Evolutionary conservation across 2,888 invertebrate species (phyloP).

Genomic region (Acrocyrtus sp.): DNA sequence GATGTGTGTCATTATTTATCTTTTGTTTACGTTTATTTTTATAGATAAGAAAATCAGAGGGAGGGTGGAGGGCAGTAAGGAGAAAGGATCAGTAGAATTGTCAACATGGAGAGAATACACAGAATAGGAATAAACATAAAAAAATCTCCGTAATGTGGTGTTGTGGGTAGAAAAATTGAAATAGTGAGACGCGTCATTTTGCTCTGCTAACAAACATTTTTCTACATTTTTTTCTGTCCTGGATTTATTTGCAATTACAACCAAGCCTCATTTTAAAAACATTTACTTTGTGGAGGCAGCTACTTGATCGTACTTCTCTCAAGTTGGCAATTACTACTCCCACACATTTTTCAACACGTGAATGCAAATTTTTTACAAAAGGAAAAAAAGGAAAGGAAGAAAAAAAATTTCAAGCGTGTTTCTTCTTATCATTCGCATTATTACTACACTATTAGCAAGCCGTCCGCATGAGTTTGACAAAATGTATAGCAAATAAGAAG

Average conservation of each 20-base stretch:
- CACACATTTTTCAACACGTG: not conserved
- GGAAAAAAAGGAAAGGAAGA: not conserved
- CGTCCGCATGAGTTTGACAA: conserved; percentile 41
- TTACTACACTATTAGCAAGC: too few relatives aligned
- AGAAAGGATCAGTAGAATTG: not conserved
- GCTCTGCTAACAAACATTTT: not conserved
- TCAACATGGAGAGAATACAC: not conserved
- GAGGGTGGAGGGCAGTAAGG: conserved; percentile 3
- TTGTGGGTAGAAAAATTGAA: not conserved
- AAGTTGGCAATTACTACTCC: not conserved
- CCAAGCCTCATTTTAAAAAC: not conserved
- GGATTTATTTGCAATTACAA: not conserved
- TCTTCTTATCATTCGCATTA: too few relatives aligned
- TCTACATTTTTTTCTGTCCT: not conserved
- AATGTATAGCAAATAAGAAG: not conserved
- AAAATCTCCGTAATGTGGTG: not conserved
- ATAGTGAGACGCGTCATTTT: not conserved
- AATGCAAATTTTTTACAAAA: not conserved
- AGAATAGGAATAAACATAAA: not conserved
- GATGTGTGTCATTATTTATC: conserved; percentile 45
- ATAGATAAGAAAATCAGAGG: conserved; percentile 10
- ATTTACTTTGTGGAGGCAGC: conserved; percentile 7
- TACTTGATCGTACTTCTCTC: not conserved
- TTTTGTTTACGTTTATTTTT: conserved; percentile 24
- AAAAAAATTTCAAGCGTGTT: not conserved